A percentile compares a stretch with the other conserved stretches of the same genome.
Conservation (phyloP, 2,113 vertebrate genomes). For the Daphoenositta chrysoptera region DNA sequence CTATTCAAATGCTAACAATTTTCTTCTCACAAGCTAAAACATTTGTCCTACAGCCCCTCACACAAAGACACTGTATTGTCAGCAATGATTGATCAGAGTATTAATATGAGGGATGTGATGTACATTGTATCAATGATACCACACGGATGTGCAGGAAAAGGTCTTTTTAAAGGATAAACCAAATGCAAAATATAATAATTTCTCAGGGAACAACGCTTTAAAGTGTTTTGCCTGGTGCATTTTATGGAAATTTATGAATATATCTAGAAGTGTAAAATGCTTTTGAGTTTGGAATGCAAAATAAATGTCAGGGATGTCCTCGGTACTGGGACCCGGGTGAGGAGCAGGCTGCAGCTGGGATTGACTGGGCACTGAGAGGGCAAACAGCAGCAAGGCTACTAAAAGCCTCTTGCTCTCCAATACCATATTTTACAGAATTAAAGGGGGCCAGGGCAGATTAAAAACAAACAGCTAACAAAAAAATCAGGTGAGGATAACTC, state of each 20-base stretch:
- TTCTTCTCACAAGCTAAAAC: conserved; percentile 87
- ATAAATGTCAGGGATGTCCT: background rate
- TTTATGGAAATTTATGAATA: conserved; percentile 65
- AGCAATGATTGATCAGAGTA: conserved; percentile 93
- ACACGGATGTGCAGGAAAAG: conserved; percentile 74
- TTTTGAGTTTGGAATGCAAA: background rate
- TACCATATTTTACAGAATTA: background rate
- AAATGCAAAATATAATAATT: conserved; percentile 79
- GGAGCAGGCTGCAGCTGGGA: background rate
- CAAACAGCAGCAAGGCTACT: background rate
- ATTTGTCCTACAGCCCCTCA: conserved; percentile 87
- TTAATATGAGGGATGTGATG: conserved; percentile 81
- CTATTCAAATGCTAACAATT: conserved; percentile 94
- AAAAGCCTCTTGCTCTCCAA: background rate
- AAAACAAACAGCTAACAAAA: background rate
- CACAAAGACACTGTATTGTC: conserved; percentile 92
- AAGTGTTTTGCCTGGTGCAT: background rate
- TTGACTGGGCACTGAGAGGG: background rate
- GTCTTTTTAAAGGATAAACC: conserved; percentile 77
- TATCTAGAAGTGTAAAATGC: background rate
- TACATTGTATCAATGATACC: conserved; percentile 85
- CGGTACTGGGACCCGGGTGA: rapidly evolving
- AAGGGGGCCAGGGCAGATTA: rapidly evolving
- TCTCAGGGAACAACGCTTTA: conserved; percentile 19
- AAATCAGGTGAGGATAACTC: background rate